Base-by-base conservation (phyloP, 2,797 vertebrate genomes). In the Percopsis omiscomaycus region DNA sequence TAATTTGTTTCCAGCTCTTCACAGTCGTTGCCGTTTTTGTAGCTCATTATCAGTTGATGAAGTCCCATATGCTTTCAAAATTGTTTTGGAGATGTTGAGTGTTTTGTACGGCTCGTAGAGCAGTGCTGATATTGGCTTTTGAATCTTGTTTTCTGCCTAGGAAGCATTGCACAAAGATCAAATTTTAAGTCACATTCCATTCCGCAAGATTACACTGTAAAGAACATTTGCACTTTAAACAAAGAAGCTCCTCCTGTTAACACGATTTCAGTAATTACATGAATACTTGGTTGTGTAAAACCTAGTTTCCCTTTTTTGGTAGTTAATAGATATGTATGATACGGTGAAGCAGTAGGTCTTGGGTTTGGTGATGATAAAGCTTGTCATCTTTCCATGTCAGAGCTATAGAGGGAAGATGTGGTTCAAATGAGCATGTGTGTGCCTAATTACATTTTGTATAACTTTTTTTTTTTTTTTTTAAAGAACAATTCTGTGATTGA, bases 381-480 rank as follows among this genome's bases (percentile, higher is more conserved):
- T 46, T 69, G 62, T 52, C 37, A 69, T 53, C 29, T 45, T 59
- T 68, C 15, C 28, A 29, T 16, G 30, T 63, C 6, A 54, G 30
- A 11, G 37, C 15, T 51, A 59, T 29, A 11, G 37, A 22, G 14
- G 4, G 27, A 58, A 65, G 32, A 55, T 2, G 11, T n/a, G 15
- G 16, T 69, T 68, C 62, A 32, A 60, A 65, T 47, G 47, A 61
- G n/a, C 59, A 42, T 60, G 60, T 64, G 62, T 58, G 62, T 82
- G 69, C 78, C 69, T 80, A 79, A 71, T 70, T 54, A 68, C 11
- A 9, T 80, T 82, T 79, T 70, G 22, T 78, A 79, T 27, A 66
- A 47, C 46, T 11, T 64, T 52, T 71, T 48, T 11, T 64, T 52
- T 71, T 48, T 71, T 80, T 42, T 1, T 2, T 6, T 6, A 8